Base-by-base conservation (phyloP, 2,888 invertebrate genomes). In the Epinotia nisella region DNA sequence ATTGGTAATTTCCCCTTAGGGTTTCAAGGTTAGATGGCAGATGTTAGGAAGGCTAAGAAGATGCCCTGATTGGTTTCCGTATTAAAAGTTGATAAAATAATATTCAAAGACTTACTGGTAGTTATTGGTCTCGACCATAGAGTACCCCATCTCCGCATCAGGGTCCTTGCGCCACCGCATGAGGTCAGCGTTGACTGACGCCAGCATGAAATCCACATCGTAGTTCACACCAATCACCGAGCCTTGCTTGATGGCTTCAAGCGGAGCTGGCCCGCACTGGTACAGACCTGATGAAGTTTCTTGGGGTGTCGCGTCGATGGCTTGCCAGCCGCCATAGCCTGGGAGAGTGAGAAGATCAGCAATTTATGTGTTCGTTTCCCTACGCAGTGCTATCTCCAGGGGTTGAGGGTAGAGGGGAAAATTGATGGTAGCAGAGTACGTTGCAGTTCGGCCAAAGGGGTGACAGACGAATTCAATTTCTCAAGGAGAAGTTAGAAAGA, bases 261-360 rank as follows among this genome's bases (percentile, higher is more conserved):
- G 85, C 0, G 97, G 96, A 0, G 97, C 95, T 10, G 98, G 97
- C 0, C 98, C 97, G 80, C 97, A 97, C 76, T 96, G 96, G 88
- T 94, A 97, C 74, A 95, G 82, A 0, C 95, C 95, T 51, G 95
- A 95, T 4, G 97, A 97, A 0, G 94, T 94, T 86, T 97, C 97
- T 85, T 97, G 97, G 0, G 98, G 97, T 0, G 98, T 98, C 0
- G 97, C 95, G 83, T 98, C 98, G 60, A 97, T 95, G 0, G 96
- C 97, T 90, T 98, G 98, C 98, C 98, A 98, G n/a, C 98, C 98
- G 0, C 97, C 97, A 83, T 96, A 97, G 13, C 97, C 96, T 94
- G 76, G 4, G 13, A 1, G n/a, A 29, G 24, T 1, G 15, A 21
- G 7, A 24, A 29, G 17, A 56, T 19, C 35, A 71, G 35, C 49